These are phyloP conservation scores for Tetraneura akinire DNA, from an alignment of 1,140 invertebrate genomes.

Conservation along the genomic window DNA sequence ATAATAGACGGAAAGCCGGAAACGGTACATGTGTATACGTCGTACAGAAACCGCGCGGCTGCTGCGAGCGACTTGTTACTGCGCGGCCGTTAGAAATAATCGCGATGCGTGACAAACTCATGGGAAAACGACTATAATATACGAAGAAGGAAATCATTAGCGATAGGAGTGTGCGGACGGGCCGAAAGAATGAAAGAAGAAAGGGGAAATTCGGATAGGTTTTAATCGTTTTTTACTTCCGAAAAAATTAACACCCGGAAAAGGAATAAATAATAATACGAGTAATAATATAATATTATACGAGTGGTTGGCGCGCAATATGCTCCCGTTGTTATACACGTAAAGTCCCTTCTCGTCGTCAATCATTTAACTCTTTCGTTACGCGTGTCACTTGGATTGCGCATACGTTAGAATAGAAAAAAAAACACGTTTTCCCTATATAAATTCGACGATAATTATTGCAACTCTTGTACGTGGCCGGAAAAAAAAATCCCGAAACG, in stretches of 20 bases:
- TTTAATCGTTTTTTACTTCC: slow-evolving; percentile 44
- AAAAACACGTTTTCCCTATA: background rate
- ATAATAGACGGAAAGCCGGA: too few relatives aligned
- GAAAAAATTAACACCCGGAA: slow-evolving; percentile 50
- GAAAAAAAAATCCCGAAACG: background rate
- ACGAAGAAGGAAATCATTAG: slow-evolving; percentile 46
- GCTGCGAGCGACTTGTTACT: slow-evolving; percentile 19
- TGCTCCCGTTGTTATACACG: too few relatives aligned
- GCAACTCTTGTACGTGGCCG: slow-evolving; percentile 30
- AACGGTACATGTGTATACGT: too few relatives aligned
- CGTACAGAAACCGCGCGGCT: background rate
- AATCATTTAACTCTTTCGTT: slow-evolving; percentile 52
- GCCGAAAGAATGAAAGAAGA: background rate
- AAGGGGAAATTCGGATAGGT: slow-evolving; percentile 37
- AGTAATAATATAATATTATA: too few relatives aligned
- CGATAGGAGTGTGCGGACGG: background rate
- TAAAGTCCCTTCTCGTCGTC: slow-evolving; percentile 7
- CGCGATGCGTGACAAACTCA: slow-evolving; percentile 24
- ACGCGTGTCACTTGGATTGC: slow-evolving; percentile 45
- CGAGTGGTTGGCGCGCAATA: background rate
- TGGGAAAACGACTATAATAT: slow-evolving; percentile 30
- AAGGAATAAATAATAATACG: too few relatives aligned
- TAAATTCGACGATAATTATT: slow-evolving; percentile 24
- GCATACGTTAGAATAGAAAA: slow-evolving; percentile 40
- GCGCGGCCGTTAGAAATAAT: slow-evolving; percentile 35